phyloP scores from a whole-genome alignment of 2,888 invertebrate genomes.

The Julus scandinavius region DNA sequence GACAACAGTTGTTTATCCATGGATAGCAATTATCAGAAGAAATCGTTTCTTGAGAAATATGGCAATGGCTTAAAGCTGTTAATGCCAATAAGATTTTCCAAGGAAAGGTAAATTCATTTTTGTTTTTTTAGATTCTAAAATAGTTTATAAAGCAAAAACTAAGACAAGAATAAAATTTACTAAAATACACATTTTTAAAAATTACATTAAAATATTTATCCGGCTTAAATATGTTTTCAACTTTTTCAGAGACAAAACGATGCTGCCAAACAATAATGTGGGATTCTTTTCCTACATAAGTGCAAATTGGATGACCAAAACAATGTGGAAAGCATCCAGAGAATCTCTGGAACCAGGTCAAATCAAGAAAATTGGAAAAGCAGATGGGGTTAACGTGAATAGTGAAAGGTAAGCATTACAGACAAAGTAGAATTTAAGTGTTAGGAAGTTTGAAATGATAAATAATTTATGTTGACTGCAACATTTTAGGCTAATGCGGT shows the following conservation, averaged over 20 bases:
- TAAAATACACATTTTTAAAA: too few species aligned
- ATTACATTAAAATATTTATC: too few species aligned
- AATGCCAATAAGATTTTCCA: slow-evolving; percentile 45
- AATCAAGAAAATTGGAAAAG: slow-evolving; percentile 45
- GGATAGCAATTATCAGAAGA: slow-evolving; percentile 38
- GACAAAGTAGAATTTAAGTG: neutral
- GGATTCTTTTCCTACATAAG: slow-evolving; percentile 54
- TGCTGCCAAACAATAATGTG: slow-evolving; percentile 36
- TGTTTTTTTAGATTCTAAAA: neutral
- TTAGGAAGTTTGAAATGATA: neutral
- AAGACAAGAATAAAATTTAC: too few species aligned
- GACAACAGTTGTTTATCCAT: neutral
- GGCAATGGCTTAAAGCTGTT: slow-evolving; percentile 45
- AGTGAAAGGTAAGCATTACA: slow-evolving; percentile 43
- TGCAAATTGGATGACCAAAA: slow-evolving; percentile 53
- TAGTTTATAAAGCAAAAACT: neutral
- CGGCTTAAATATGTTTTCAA: neutral
- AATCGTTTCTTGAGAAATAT: slow-evolving; percentile 50
- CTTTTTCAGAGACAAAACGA: slow-evolving; percentile 28
- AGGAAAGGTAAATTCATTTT: slow-evolving; percentile 27
- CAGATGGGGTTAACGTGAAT: slow-evolving; percentile 39
- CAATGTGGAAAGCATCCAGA: slow-evolving; percentile 55
- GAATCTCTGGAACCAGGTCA: slow-evolving; percentile 10
- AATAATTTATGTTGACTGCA: neutral
- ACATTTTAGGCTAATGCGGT: slow-evolving; percentile 58